A percentile compares a stretch with the other conserved stretches of the same genome.
phyloP scores from a whole-genome alignment of 2,113 vertebrate species.

The Pteropus alecto region DNA sequence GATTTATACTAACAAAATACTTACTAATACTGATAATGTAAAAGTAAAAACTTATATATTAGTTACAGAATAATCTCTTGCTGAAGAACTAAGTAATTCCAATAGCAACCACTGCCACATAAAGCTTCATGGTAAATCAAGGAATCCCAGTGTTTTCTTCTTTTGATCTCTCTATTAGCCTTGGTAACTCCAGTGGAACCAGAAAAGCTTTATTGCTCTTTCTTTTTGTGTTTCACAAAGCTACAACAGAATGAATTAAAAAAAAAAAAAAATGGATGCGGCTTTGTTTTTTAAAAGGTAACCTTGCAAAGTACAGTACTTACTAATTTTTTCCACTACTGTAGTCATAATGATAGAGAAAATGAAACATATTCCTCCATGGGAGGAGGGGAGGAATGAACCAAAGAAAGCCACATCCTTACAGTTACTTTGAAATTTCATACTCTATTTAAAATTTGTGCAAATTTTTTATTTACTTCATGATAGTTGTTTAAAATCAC shows the following conservation, averaged over 20 bases:
- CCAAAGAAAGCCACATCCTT: neutral
- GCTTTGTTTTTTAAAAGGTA: neutral
- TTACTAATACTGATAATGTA: neutral
- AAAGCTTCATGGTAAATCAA: neutral
- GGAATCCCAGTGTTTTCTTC: neutral
- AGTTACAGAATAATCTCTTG: neutral
- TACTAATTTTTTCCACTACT: neutral
- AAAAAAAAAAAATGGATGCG: neutral
- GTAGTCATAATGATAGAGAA: neutral
- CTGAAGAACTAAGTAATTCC: neutral
- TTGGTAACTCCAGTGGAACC: neutral
- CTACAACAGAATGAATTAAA: neutral
- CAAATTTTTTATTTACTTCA: neutral
- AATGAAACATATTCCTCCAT: neutral
- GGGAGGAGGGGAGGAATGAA: neutral
- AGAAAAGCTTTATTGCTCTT: neutral
- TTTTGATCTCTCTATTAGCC: neutral
- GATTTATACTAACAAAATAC: neutral
- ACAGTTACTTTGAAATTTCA: slow-evolving; percentile 23
- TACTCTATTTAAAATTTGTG: slow-evolving; percentile 25
- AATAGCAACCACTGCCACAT: neutral
- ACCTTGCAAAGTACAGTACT: neutral
- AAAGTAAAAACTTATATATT: neutral
- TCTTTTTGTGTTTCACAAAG: slow-evolving; percentile 6
- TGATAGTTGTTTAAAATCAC: neutral